Base-by-base conservation (phyloP, 2,888 invertebrate genomes). In the Trisateles emortualis region DNA sequence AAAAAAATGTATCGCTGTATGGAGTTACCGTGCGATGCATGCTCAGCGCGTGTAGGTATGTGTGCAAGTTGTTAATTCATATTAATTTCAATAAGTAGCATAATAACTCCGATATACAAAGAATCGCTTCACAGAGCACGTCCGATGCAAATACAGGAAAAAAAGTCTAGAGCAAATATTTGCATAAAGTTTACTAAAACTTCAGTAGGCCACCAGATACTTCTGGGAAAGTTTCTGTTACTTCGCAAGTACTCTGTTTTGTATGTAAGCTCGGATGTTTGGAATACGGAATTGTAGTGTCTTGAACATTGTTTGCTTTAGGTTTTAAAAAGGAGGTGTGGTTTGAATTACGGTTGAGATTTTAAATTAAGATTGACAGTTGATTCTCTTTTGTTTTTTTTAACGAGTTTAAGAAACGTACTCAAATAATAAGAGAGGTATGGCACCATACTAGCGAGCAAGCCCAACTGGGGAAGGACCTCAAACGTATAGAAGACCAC, bases 181-280 rank as follows among this genome's bases (percentile, higher is more conserved):
- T 50, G 36, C 42, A 50, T 50, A 33, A 43, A 50, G 30, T 50
- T 50, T 30, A 0, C 9, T 11, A 26, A n/a, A 44, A 51, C 24
- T 43, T 22, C 9, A 22, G 42, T 38, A n/a, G 36, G 43, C 32
- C 38, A 24, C 29, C 9, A 16, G 45, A 58, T 50, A 52, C 42
- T 50, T 26, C 5, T 11, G 24, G 11, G 8, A 11, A 17, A 17
- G 19, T 19, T 49, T 29, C 10, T 43, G 16, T 8, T 35, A 44
- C n/a, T 35, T 49, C 19, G 2, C 11, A 38, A 47, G 11, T 26
- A 41, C 33, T 50, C 52, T 44, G 38, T 64, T 64, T 64, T 38
- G 38, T 29, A 53, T 56, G 24, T 16, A 42, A 42, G 33, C 38
- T 19, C 29, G 44, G 26, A 11, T 14, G 32, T 19, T 6, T 22